Conservation (phyloP, 2,888 invertebrate species). For the Plemyria rubiginata region DNA sequence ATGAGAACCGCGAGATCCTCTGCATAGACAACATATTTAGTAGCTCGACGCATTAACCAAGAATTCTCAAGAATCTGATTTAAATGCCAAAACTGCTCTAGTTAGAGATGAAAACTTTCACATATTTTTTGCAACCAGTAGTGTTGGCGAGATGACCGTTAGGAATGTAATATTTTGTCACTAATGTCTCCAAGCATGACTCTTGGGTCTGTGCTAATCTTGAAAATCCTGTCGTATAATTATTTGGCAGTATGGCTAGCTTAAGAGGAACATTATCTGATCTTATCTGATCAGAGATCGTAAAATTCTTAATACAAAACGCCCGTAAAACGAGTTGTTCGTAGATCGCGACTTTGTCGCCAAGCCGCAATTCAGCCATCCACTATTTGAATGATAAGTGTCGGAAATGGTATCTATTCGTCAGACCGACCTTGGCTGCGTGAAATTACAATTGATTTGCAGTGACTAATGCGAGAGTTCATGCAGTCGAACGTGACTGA, state of each 20-base stretch:
- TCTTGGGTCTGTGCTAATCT: not conserved
- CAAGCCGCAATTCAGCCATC: not conserved
- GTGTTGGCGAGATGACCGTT: conserved; percentile 19
- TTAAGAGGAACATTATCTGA: too few species aligned
- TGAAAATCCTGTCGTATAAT: not conserved
- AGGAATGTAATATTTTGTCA: conserved; percentile 7
- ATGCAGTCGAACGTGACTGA: conserved; percentile 34
- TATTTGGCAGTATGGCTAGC: not conserved
- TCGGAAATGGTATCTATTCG: conserved; percentile 5
- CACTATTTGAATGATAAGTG: conserved; percentile 4
- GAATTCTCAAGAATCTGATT: not conserved
- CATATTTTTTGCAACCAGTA: conserved; percentile 7
- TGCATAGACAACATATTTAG: too few species aligned
- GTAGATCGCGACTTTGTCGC: not conserved
- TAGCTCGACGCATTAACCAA: not conserved
- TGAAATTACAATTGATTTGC: conserved; percentile 27
- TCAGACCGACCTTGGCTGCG: conserved; percentile 22
- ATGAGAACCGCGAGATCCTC: not conserved
- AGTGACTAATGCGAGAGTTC: conserved; percentile 35
- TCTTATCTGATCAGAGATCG: too few species aligned
- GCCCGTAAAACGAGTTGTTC: too few species aligned
- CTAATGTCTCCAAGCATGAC: conserved; percentile 3
- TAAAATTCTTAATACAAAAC: not conserved
- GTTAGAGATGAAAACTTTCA: conserved; percentile 22
- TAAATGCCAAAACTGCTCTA: conserved; percentile 15